A percentile compares a stretch with the other conserved stretches of the same genome.
Conservation (phyloP, 2,888 invertebrate species). For the Ptychoptera contaminata region DNA sequence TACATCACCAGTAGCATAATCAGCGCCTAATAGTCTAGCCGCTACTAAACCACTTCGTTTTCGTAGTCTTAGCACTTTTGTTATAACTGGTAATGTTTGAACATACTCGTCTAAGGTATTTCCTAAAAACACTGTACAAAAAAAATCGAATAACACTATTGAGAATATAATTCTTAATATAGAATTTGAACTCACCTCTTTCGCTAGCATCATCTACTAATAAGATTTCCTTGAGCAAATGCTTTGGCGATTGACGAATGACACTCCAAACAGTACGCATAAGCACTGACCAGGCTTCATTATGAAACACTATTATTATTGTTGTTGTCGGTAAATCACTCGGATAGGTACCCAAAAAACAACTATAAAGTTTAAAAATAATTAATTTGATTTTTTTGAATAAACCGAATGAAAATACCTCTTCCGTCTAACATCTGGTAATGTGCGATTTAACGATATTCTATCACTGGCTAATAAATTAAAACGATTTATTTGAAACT, state of each 20-base stretch:
- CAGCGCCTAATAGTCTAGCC: conserved; percentile 66
- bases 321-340: conserved; percentile 67
- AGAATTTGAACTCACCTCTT: conserved; percentile 50
- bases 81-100: conserved; percentile 40
- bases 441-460: conserved; percentile 66
- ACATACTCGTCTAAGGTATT: conserved; percentile 52
- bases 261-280: conserved; percentile 90
- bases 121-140: conserved; percentile 40
- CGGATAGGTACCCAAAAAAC: conserved; percentile 37
- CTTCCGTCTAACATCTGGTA: conserved; percentile 71
- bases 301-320: conserved; percentile 94
- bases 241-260: conserved; percentile 67
- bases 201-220: conserved; percentile 82
- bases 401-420: conserved; percentile 35
- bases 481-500: conserved; percentile 72
- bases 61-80: conserved; percentile 46
- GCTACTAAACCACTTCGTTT: conserved; percentile 63
- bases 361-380: conserved; percentile 31
- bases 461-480: conserved; percentile 78
- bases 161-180: background rate
- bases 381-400: background rate
- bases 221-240: conserved; percentile 67
- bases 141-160: background rate
- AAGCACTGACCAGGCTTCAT: conserved; percentile 97
- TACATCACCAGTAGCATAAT: conserved; percentile 49